Evolutionary conservation across 2,797 vertebrate species (phyloP).

Genomic region (Sebastiscus albofasciatus): DNA sequence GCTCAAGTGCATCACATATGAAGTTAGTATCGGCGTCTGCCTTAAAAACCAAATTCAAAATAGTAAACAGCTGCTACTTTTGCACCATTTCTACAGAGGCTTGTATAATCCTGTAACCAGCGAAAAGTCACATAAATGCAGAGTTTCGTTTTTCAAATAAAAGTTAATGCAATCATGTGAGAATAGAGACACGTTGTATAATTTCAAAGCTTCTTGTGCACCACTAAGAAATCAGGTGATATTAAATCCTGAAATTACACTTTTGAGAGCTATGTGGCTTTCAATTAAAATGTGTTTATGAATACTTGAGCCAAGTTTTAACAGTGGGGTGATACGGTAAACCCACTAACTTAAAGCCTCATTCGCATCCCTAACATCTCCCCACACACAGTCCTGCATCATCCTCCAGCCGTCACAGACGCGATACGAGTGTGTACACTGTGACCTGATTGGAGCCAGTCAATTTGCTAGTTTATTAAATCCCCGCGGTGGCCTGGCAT

Average conservation of each 20-base stretch:
- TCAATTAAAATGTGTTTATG: constrained; percentile 8
- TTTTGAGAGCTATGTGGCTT: background rate
- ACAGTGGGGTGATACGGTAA: background rate
- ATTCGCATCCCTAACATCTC: constrained; percentile 37
- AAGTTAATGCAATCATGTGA: background rate
- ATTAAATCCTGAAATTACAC: background rate
- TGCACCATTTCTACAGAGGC: background rate
- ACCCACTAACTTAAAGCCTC: constrained; percentile 47
- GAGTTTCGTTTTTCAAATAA: background rate
- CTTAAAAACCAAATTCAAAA: background rate
- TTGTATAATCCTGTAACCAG: background rate
- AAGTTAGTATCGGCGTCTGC: background rate
- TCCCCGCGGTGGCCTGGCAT: constrained; percentile 60
- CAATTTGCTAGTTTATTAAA: constrained; percentile 81
- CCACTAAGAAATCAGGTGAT: background rate
- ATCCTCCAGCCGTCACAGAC: constrained; percentile 58
- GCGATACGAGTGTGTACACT: constrained; percentile 64
- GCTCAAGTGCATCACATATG: background rate
- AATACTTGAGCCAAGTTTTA: constrained; percentile 11
- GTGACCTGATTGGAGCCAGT: constrained; percentile 76
- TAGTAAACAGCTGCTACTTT: background rate
- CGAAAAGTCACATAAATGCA: background rate
- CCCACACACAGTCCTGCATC: constrained; percentile 23
- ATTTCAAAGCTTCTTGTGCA: background rate
- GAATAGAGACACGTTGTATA: background rate